Conservation (phyloP, 2,113 vertebrate species). For the Chloropsis cyanopogon region DNA sequence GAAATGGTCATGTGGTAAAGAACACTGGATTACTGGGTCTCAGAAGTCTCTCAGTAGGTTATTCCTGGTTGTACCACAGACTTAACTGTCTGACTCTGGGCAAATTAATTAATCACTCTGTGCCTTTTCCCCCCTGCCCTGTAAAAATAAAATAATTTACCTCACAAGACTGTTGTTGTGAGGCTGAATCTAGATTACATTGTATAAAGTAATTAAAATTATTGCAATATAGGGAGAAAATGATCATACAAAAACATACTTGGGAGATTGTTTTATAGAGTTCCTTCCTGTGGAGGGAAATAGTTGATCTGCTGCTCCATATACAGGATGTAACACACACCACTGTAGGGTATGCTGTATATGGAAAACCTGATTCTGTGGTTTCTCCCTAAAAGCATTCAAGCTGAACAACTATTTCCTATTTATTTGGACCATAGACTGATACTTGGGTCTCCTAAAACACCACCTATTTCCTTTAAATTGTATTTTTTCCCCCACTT, state of each 20-base stretch:
- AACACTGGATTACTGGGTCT: not conserved
- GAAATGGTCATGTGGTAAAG: slow-evolving; percentile 3
- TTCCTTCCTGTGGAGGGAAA: not conserved
- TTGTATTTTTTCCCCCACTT: slow-evolving; percentile 59
- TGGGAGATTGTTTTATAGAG: not conserved
- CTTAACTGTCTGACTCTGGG: not conserved
- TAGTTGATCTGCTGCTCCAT: not conserved
- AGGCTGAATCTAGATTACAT: not conserved
- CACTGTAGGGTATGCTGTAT: not conserved
- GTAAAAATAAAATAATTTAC: not conserved
- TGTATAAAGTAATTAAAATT: not conserved
- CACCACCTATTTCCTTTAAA: slow-evolving; percentile 60
- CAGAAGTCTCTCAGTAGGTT: not conserved
- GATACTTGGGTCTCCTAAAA: slow-evolving; percentile 47
- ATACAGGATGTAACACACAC: not conserved
- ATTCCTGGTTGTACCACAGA: not conserved
- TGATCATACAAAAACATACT: not conserved
- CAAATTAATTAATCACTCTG: not conserved
- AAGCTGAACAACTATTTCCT: not conserved
- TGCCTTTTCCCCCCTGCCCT: not conserved
- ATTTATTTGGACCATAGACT: slow-evolving; percentile 3
- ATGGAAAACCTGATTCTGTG: not conserved
- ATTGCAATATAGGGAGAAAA: not conserved
- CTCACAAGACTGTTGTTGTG: not conserved
- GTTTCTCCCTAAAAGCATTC: not conserved